These are phyloP conservation scores for Spodoptera littoralis DNA, from an alignment of 2,888 invertebrate genomes.

Conservation along the genomic window DNA sequence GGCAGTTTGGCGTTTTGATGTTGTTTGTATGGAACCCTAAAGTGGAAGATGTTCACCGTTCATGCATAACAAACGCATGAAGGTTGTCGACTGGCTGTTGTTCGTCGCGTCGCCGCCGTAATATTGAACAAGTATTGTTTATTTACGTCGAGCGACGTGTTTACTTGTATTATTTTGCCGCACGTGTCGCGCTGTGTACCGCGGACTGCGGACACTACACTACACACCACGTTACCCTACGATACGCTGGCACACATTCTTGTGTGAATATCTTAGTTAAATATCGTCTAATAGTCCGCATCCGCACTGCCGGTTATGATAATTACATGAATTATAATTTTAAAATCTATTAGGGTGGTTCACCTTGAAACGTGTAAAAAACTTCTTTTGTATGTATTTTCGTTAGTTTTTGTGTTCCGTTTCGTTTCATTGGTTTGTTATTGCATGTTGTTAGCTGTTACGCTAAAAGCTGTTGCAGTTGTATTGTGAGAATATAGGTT, in stretches of 20 bases:
- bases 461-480: slow-evolving; percentile 5
- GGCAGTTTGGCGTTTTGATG: slow-evolving; percentile 7
- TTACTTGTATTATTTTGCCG: slow-evolving; percentile 35
- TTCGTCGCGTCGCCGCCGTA: slow-evolving; percentile 24
- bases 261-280: slow-evolving; percentile 34
- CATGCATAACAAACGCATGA: slow-evolving; percentile 38
- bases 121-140: slow-evolving; percentile 50
- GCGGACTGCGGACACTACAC: background rate
- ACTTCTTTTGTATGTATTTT: slow-evolving; percentile 22
- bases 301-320: slow-evolving; percentile 36
- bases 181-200: slow-evolving; percentile 14
- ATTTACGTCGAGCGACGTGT: slow-evolving; percentile 38
- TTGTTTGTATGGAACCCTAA: slow-evolving; percentile 11
- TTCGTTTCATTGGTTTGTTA: slow-evolving; percentile 19
- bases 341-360: slow-evolving; percentile 28
- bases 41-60: slow-evolving; percentile 27
- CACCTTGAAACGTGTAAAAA: slow-evolving; percentile 32
- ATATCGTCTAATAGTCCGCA: slow-evolving; percentile 3
- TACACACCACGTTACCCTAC: slow-evolving; percentile 4
- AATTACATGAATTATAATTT: slow-evolving; percentile 27
- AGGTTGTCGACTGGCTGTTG: slow-evolving; percentile 40
- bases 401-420: slow-evolving; percentile 4
- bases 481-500: background rate
- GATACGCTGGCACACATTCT: slow-evolving; percentile 20
- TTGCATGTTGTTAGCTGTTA: slow-evolving; percentile 6